Evolutionary conservation across 2,797 vertebrate genomes (phyloP).

Genomic region (Eulemur mongoz): DNA sequence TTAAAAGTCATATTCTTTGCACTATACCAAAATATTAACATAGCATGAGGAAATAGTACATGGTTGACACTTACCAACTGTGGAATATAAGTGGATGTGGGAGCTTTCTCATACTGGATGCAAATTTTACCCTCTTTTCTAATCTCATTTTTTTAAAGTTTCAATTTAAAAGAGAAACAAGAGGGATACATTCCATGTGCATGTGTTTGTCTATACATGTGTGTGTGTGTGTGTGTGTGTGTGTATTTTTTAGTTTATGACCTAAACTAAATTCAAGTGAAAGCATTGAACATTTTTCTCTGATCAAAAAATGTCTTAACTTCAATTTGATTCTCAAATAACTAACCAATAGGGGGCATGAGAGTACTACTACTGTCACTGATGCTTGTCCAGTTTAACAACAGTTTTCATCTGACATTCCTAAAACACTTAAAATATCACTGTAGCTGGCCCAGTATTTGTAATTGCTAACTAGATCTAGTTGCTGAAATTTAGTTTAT

Average conservation of each 20-base stretch:
- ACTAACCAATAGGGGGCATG: slow-evolving; percentile 83
- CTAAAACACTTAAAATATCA: slow-evolving; percentile 59
- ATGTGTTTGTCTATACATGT: not conserved
- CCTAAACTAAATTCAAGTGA: not conserved
- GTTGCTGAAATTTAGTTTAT: slow-evolving; percentile 52
- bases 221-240: too few relatives aligned
- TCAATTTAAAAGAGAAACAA: not conserved
- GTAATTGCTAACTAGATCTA: not conserved
- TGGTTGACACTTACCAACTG: not conserved
- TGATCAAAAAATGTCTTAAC: not conserved
- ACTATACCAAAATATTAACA: not conserved
- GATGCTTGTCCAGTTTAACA: not conserved
- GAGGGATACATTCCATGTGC: not conserved
- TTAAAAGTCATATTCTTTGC: not conserved
- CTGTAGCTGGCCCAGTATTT: not conserved
- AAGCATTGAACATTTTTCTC: not conserved
- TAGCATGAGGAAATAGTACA: not conserved
- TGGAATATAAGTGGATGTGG: not conserved
- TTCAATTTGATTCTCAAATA: not conserved
- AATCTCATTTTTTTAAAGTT: not conserved
- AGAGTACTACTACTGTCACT: slow-evolving; percentile 67
- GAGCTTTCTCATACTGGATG: not conserved
- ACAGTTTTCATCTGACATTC: not conserved
- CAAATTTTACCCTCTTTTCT: not conserved
- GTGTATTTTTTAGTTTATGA: not conserved